Base-by-base conservation (phyloP, 2,113 vertebrate species). In the Ancistrus triradiatus region DNA sequence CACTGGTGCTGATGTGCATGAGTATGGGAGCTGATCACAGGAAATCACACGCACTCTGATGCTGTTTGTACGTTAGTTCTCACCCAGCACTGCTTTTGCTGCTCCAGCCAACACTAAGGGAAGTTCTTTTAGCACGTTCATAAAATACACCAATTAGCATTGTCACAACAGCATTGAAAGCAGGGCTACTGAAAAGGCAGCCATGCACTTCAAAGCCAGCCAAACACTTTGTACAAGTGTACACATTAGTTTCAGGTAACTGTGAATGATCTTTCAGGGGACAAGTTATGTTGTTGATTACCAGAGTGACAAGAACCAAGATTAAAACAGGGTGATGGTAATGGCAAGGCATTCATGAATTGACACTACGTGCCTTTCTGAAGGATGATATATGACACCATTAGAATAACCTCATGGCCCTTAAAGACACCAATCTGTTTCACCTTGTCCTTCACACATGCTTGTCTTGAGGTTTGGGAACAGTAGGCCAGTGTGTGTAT, bases 251-350 rank as follows among this genome's bases (percentile, higher is more conserved):
- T 67, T 72, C 73, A 65, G 57, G 73, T 72, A 68, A 61, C 68
- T 75, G 73, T 68, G 69, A 75, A 72, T 57, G 65, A 68, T 66
- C 65, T 68, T 47, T 82, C 75, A 77, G 77, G 75, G 68, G 75
- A 83, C 83, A 86, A 86, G 84, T 85, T 86, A 86, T 85, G 82
- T 84, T 85, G 84, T 83, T 86, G 85, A 88, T 87, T 85, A 86
- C 82, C 74, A 40, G 73, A 70, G 74, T 86, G 85, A 87, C 85
- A 86, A 84, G 83, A 84, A 80, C 82, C 84, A 83, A 86, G 84
- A 88, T 88, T 87, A 88, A 73, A 87, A n/a, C 85, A 80, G 79
- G 83, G 79, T 70, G 82, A 85, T 83, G 83, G 82, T 87, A 88
- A 88, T 86, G 83, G 82, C 83, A 80, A 80, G 80, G 82, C 85